Base-by-base conservation (phyloP, 2,113 vertebrate genomes). In the Prinia subflava region DNA sequence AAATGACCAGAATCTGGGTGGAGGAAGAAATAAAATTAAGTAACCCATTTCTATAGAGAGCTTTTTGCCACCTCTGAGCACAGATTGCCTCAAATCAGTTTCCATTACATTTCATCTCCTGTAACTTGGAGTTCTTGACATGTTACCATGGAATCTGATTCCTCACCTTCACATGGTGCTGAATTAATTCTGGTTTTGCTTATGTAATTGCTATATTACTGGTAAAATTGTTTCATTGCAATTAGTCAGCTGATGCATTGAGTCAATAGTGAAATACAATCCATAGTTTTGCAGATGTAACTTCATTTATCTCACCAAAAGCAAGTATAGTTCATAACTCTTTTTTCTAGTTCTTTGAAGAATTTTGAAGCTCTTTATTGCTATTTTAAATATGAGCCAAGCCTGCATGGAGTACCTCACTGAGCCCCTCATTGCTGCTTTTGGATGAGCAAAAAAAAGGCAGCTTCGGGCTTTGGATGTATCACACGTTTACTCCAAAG, bases 391-490 rank as follows among this genome's bases (percentile, higher is more conserved):
- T 25, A 94, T 0, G 1, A 83, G 55, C 30, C 53, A 83, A 65
- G 23, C 46, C 28, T 88, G 25, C 8, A 5, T 68, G 27, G n/a
- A 0, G 0, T 49, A 49, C 31, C 42, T 42, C 33, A 56, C 15
- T 31, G 39, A 94, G 47, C 16, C 23, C 33, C 15, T 63, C 67
- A 50, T 3, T 33, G 31, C 21, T 83, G 33, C 47, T 81, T 83
- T 71, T 41, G 47, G 35, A 71, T 56, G 35, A 87, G 56, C 24
- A 73, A 88, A 90, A 37, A 37, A n/a, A 53, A 56, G 24, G 52
- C 2, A 1, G 15, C 41, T 75, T 91, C 2, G 3, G 53, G 28
- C 62, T 80, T 63, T 33, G 37, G 74, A 65, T 21, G 35, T 52
- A 42, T 73, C 28, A 33, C 23, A 39, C 9, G 4, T 62, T 57